phyloP scores from a whole-genome alignment of 2,888 invertebrate genomes.

The Cryptophagus acutangulus region DNA sequence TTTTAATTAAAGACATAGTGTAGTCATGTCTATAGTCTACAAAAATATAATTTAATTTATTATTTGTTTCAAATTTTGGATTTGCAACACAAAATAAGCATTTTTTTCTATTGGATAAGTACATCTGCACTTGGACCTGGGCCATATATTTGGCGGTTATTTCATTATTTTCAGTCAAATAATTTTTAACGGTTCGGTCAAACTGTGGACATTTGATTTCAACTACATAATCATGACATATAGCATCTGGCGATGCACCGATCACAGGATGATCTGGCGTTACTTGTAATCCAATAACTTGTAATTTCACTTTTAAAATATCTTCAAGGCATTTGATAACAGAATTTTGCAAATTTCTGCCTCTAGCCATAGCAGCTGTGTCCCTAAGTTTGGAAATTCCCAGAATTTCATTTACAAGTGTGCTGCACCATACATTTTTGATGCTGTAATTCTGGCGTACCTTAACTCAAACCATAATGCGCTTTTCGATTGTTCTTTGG shows the following conservation, averaged over 20 bases:
- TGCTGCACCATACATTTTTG: constrained; percentile 31
- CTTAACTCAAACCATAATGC: constrained; percentile 32
- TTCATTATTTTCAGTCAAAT: not conserved
- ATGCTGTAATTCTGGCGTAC: constrained; percentile 36
- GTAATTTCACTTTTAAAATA: not conserved
- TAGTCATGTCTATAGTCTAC: constrained; percentile 6
- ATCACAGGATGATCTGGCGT: not conserved
- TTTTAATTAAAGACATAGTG: constrained; percentile 12
- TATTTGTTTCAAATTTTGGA: constrained; percentile 1
- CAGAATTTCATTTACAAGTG: constrained; percentile 11
- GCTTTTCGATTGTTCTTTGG: constrained; percentile 19
- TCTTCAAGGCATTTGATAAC: not conserved
- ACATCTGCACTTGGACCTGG: constrained; percentile 12
- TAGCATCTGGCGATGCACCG: constrained; percentile 2
- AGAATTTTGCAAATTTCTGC: constrained; percentile 8
- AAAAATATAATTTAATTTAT: constrained; percentile 4
- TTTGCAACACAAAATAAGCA: constrained; percentile 10
- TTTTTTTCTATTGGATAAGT: constrained; percentile 4
- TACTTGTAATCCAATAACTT: not conserved
- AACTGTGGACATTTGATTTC: constrained; percentile 1
- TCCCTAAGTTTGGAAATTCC: constrained; percentile 24
- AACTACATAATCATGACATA: not conserved
- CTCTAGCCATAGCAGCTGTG: constrained; percentile 14
- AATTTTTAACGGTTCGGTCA: not conserved
- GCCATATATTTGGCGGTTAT: constrained; percentile 2